phyloP scores from a whole-genome alignment of 2,888 invertebrate species.

The Augiades crinisus region DNA sequence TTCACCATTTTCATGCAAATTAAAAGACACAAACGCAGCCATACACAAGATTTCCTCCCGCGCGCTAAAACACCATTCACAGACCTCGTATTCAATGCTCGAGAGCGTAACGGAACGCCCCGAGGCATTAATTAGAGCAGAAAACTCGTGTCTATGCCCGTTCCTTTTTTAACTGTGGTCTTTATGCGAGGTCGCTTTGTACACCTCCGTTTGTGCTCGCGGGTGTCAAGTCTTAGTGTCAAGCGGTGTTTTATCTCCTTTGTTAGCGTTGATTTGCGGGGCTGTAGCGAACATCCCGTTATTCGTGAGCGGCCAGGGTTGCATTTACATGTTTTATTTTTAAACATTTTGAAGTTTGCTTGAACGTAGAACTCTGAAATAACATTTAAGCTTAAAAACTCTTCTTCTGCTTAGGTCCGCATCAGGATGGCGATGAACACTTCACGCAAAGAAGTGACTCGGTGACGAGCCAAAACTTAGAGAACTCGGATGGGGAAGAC shows the following conservation, averaged over 20 bases:
- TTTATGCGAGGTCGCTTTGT: constrained; percentile 70
- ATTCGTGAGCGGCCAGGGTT: constrained; percentile 8
- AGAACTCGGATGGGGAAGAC: constrained; percentile 61
- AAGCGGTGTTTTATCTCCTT: constrained; percentile 47
- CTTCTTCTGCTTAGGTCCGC: constrained; percentile 43
- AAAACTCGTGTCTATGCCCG: constrained; percentile 68
- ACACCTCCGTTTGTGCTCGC: constrained; percentile 54
- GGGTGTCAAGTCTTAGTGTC: constrained; percentile 66
- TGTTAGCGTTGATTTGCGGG: constrained; percentile 25
- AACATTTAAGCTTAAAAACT: neutral
- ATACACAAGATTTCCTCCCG: constrained; percentile 65
- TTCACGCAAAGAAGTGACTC: constrained; percentile 45
- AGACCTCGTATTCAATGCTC: constrained; percentile 65
- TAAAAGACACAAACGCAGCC: constrained; percentile 73
- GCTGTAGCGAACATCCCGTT: constrained; percentile 17
- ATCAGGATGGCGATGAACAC: constrained; percentile 50
- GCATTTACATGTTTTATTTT: neutral
- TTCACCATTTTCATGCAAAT: constrained; percentile 77
- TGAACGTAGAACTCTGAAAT: no score
- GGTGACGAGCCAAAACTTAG: constrained; percentile 49
- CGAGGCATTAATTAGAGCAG: constrained; percentile 81
- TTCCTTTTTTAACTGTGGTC: constrained; percentile 74
- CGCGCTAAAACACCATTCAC: constrained; percentile 76
- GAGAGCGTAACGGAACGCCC: constrained; percentile 74
- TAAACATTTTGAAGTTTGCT: no score